Evolutionary conservation across 2,797 vertebrate species (phyloP).

Genomic region (Pampus argenteus): DNA sequence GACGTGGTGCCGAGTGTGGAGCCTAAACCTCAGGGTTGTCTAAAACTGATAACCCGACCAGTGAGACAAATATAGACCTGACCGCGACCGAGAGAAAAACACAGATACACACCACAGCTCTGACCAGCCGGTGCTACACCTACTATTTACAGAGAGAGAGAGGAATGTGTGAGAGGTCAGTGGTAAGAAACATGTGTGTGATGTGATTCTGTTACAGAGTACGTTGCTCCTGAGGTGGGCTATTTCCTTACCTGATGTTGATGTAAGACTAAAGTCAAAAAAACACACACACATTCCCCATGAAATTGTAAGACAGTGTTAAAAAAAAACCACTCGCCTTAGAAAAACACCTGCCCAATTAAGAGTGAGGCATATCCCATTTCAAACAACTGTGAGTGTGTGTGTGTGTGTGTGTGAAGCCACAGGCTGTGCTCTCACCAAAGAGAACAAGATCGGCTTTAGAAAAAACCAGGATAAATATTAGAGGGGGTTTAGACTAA

Average conservation of each 20-base stretch:
- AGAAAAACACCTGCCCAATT: slow-evolving; percentile 84
- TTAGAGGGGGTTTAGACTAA: slow-evolving; percentile 84
- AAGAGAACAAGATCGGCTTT: slow-evolving; percentile 84
- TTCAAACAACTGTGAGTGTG: slow-evolving; percentile 73
- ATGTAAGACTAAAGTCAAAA: slow-evolving; percentile 68
- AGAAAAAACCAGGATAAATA: slow-evolving; percentile 83
- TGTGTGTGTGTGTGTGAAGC: slow-evolving; percentile 50
- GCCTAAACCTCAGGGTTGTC: slow-evolving; percentile 29
- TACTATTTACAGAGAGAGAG: slow-evolving; percentile 58
- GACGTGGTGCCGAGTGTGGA: slow-evolving; percentile 1
- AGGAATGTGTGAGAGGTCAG: slow-evolving; percentile 61
- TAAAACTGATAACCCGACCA: slow-evolving; percentile 51
- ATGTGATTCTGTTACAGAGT: slow-evolving; percentile 54
- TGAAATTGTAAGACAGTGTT: slow-evolving; percentile 74
- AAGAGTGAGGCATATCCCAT: slow-evolving; percentile 77
- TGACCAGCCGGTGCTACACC: slow-evolving; percentile 28
- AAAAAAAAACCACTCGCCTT: slow-evolving; percentile 65
- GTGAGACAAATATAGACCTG: slow-evolving; percentile 40
- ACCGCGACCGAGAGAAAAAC: slow-evolving; percentile 36
- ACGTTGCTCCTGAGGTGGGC: slow-evolving; percentile 68
- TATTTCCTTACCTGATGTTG: slow-evolving; percentile 78
- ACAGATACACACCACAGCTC: slow-evolving; percentile 32
- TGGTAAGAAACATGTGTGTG: slow-evolving; percentile 5
- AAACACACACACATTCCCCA: slow-evolving; percentile 52
- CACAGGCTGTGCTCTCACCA: slow-evolving; percentile 74